A percentile compares a stretch with the other conserved stretches of the same genome.
phyloP scores from a whole-genome alignment of 1,140 invertebrate species.

The Eufriesea mexicana region DNA sequence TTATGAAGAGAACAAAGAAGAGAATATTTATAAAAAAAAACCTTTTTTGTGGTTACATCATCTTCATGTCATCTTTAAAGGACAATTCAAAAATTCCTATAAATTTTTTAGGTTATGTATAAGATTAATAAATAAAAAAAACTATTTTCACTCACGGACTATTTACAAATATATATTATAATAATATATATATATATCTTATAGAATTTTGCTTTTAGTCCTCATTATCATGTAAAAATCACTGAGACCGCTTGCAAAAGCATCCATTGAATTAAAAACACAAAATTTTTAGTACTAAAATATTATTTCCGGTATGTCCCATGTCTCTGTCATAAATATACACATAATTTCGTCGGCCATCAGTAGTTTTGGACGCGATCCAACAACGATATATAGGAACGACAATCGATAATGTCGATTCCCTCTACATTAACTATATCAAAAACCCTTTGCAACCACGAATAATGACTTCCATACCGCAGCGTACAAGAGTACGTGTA shows the following conservation, averaged over 20 bases:
- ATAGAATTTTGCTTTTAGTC: background rate
- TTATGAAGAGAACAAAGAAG: background rate
- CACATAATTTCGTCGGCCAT: slow-evolving; percentile 11
- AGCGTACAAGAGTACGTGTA: too few species aligned
- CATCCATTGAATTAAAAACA: background rate
- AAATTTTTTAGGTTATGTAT: background rate
- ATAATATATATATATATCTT: background rate
- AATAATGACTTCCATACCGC: background rate
- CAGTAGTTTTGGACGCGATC: slow-evolving; percentile 53
- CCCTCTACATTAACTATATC: background rate
- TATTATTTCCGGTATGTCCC: slow-evolving; percentile 54
- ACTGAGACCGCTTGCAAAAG: background rate
- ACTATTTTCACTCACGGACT: background rate
- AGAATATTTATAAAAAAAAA: slow-evolving; percentile 9
- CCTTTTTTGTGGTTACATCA: too few species aligned
- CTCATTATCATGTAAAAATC: background rate
- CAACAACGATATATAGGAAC: slow-evolving; percentile 30
- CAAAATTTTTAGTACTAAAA: slow-evolving; percentile 23
- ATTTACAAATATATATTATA: background rate
- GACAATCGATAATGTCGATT: slow-evolving; percentile 32
- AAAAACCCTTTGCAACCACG: slow-evolving; percentile 20
- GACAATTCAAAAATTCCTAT: background rate
- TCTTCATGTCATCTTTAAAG: too few species aligned
- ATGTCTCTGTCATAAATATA: slow-evolving; percentile 19
- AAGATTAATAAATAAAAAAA: too few species aligned